Percentiles rank a stretch among this genome's conserved stretches.
Conservation (phyloP, 2,113 vertebrate genomes). For the Proteles cristata region DNA sequence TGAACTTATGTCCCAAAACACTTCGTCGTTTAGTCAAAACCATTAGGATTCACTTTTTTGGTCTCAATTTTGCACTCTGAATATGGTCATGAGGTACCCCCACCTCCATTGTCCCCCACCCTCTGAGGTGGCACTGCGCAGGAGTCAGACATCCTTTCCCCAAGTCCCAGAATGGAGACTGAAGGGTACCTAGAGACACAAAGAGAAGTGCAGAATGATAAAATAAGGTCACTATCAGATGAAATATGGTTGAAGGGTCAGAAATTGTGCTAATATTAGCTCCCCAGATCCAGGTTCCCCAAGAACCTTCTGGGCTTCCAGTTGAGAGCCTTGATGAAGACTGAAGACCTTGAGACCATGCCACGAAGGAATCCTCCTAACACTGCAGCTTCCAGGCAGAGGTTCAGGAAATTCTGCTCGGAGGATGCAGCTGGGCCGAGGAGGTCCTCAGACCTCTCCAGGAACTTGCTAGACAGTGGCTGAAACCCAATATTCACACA, state of each 20-base stretch:
- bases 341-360: neutral
- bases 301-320: too few relatives aligned
- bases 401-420: constrained; percentile 55
- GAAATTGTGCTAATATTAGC: neutral
- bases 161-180: constrained; percentile 25
- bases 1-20: too few relatives aligned
- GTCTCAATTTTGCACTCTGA: too few relatives aligned
- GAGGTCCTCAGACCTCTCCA: constrained; percentile 31
- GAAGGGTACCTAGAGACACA: neutral
- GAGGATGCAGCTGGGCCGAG: neutral
- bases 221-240: neutral
- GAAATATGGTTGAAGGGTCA: neutral
- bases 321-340: neutral
- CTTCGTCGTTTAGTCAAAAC: too few relatives aligned
- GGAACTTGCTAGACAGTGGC: constrained; percentile 43
- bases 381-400: neutral
- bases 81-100: fast-evolving
- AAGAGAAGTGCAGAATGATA: neutral
- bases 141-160: neutral
- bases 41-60: too few relatives aligned
- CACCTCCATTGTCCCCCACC: neutral
- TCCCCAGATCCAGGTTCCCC: neutral
- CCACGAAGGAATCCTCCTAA: neutral
- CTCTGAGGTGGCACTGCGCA: neutral
- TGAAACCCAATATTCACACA: neutral